These are phyloP conservation scores for Cichlasoma orientale DNA, from an alignment of 2,797 vertebrate species.

Conservation along the genomic window DNA sequence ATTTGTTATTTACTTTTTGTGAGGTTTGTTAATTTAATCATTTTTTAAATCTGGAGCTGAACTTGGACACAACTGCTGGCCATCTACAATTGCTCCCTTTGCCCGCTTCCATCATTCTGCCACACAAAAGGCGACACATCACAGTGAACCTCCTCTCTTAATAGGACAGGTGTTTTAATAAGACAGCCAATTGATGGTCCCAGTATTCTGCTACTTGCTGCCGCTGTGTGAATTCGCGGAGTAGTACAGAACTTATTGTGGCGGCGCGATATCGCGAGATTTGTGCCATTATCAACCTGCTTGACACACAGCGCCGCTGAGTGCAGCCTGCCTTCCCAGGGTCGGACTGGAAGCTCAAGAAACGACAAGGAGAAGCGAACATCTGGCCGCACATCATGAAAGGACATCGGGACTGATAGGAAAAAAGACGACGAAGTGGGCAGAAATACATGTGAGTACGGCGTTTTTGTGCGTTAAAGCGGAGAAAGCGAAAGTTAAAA, in stretches of 20 bases:
- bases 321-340: conserved; percentile 80
- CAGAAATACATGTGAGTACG: conserved; percentile 75
- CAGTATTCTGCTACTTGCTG: conserved; percentile 80
- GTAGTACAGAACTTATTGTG: conserved; percentile 81
- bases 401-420: conserved; percentile 68
- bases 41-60: conserved; percentile 2
- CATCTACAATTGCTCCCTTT: not conserved
- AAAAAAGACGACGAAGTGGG: conserved; percentile 54
- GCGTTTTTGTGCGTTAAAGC: conserved; percentile 27
- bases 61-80: not conserved
- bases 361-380: conserved; percentile 80
- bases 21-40: conserved; percentile 11
- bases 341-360: conserved; percentile 79
- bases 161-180: conserved; percentile 69
- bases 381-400: conserved; percentile 86
- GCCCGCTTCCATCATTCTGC: not conserved
- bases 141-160: not conserved
- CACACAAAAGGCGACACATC: not conserved
- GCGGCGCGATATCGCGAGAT: conserved; percentile 88
- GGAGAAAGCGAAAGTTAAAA: conserved; percentile 77
- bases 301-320: conserved; percentile 83
- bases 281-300: conserved; percentile 89
- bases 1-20: not conserved
- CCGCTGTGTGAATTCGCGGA: conserved; percentile 82
- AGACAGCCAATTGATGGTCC: conserved; percentile 55